Base-by-base conservation (phyloP, 2,888 invertebrate species). In the Agriotes lineatus region DNA sequence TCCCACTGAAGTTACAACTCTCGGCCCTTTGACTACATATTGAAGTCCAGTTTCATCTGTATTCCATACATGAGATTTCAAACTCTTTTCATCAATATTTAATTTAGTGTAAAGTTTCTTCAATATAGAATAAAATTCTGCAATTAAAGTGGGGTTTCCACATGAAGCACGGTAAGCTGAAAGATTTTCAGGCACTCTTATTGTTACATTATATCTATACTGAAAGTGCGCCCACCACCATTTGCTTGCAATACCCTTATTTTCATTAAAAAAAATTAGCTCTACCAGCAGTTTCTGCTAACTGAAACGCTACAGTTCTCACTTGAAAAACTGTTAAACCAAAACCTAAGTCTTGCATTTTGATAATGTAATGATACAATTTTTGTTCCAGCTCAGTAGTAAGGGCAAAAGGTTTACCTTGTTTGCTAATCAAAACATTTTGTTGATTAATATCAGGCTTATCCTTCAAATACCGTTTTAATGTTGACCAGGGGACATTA, bases 31-130 rank as follows among this genome's bases (percentile, higher is more conserved):
- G 60, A 69, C 68, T 16, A 74, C 71, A 22, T 71, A 73, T 62
- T 70, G 69, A 33, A 74, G 63, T 14, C 74, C 72, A 39, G 72
- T 74, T 70, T 75, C 71, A 45, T 73, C 72, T n/a, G 14, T 14
- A 25, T 52, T 52, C 52, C 52, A 52, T 25, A 52, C 14, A 12
- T 33, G 9, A 52, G 20, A 39, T 58, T 22, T 39, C 42, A 42
- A 42, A 19, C 12, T 1, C 35, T 22, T n/a, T 58, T 42, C 20
- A 2, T 14, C n/a, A 18, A 22, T 58, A 54, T 33, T 18, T 44
- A 44, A 18, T 1, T 52, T 52, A 4, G 25, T 52, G 16, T 30
- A 33, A 33, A 52, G 9, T 3, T 52, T 25, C 30, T 52, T 16
- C 12, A 52, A n/a, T 16, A 30, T 52, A 30, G 52, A 50, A 50